These are phyloP conservation scores for Tachina grossa DNA, from an alignment of 2,888 invertebrate genomes.

Conservation along the genomic window DNA sequence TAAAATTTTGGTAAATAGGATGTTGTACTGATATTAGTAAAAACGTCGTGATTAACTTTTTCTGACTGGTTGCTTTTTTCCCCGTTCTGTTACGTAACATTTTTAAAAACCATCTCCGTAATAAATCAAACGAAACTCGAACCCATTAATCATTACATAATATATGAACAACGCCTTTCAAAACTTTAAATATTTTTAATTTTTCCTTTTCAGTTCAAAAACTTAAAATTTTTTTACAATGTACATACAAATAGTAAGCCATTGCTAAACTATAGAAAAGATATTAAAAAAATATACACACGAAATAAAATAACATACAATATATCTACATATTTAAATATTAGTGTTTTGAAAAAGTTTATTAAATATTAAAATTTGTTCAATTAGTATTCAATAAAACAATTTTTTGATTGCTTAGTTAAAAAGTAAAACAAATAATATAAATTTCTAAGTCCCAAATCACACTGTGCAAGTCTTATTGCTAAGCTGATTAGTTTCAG, in stretches of 20 bases:
- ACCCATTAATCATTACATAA: not conserved
- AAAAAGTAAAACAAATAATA: conserved; percentile 8
- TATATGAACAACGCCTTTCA: not conserved
- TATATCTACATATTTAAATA: conserved; percentile 1
- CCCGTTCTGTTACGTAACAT: no score
- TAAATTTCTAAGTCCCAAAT: no score
- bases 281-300: conserved; percentile 27
- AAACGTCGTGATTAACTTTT: no score
- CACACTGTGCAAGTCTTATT: no score
- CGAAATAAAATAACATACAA: conserved; percentile 17
- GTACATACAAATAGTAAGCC: conserved; percentile 24
- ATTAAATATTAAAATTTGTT: conserved; percentile 42
- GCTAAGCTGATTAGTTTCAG: no score
- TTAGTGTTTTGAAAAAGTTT: conserved; percentile 43
- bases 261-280: conserved; percentile 43
- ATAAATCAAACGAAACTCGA: no score
- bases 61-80: no score
- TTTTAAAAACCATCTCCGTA: no score
- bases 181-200: not conserved
- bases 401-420: conserved; percentile 49
- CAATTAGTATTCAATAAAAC: conserved; percentile 33
- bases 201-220: not conserved
- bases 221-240: not conserved
- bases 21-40: no score
- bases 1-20: no score